Conservation (phyloP, 2,888 invertebrate genomes). For the Folsomia manolachei region DNA sequence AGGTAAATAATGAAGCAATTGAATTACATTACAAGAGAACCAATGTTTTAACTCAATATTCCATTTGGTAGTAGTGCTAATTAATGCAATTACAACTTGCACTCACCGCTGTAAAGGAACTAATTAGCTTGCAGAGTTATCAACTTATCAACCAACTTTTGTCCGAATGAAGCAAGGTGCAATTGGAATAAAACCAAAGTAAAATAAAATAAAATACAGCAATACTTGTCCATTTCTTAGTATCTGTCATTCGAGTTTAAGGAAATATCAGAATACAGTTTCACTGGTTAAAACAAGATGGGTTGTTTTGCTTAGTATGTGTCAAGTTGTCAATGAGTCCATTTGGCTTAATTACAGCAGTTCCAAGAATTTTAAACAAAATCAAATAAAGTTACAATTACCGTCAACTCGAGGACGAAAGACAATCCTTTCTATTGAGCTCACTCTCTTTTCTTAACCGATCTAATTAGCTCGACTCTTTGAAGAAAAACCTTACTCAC, state of each 20-base stretch:
- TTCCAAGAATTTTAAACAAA: not conserved
- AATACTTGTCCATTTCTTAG: not conserved
- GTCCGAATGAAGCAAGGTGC: constrained; percentile 17
- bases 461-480: too few relatives aligned
- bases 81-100: constrained; percentile 43
- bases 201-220: not conserved
- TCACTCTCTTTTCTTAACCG: too few relatives aligned
- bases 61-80: constrained; percentile 42
- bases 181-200: constrained; percentile 29
- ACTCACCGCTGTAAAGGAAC: constrained; percentile 39
- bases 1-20: constrained; percentile 13
- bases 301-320: too few relatives aligned
- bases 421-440: too few relatives aligned
- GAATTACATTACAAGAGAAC: constrained; percentile 22
- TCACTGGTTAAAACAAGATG: too few relatives aligned
- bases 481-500: too few relatives aligned
- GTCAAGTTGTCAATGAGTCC: not conserved
- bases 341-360: not conserved
- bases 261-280: too few relatives aligned
- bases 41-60: constrained; percentile 44
- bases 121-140: constrained; percentile 28
- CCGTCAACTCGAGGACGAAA: not conserved
- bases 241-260: too few relatives aligned
- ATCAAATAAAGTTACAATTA: not conserved
- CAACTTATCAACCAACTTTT: not conserved